These are phyloP conservation scores for Synanthedon formicaeformis DNA, from an alignment of 2,888 invertebrate species.

Conservation along the genomic window DNA sequence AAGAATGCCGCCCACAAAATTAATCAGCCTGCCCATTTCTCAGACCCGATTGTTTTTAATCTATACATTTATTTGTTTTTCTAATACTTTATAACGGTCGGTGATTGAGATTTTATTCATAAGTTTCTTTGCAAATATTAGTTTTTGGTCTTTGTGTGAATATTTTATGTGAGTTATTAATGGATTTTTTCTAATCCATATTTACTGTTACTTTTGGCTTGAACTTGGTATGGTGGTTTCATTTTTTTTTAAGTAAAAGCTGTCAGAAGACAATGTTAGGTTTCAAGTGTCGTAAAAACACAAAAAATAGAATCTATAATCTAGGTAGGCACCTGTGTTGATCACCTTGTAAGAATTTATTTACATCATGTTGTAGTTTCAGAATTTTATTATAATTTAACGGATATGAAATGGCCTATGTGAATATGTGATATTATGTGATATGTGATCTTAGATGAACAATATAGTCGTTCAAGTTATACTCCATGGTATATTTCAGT, in stretches of 20 bases:
- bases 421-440: no score
- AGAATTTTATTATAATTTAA: no score
- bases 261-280: no score
- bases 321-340: no score
- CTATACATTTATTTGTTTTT: conserved; percentile 39
- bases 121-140: conserved; percentile 23
- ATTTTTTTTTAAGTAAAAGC: neutral
- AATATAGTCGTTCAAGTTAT: no score
- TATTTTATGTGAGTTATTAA: neutral
- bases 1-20: conserved; percentile 45
- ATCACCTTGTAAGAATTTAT: no score
- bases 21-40: conserved; percentile 64
- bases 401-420: no score
- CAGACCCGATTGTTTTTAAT: conserved; percentile 59
- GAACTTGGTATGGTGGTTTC: neutral
- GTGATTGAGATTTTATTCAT: conserved; percentile 70
- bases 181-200: neutral
- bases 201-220: neutral
- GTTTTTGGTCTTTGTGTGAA: neutral
- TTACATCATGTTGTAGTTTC: no score
- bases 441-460: no score
- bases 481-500: no score
- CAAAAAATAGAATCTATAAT: no score
- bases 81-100: conserved; percentile 33
- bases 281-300: no score